Base-by-base conservation (phyloP, 2,113 vertebrate species). In the Sisor rabdophorus region DNA sequence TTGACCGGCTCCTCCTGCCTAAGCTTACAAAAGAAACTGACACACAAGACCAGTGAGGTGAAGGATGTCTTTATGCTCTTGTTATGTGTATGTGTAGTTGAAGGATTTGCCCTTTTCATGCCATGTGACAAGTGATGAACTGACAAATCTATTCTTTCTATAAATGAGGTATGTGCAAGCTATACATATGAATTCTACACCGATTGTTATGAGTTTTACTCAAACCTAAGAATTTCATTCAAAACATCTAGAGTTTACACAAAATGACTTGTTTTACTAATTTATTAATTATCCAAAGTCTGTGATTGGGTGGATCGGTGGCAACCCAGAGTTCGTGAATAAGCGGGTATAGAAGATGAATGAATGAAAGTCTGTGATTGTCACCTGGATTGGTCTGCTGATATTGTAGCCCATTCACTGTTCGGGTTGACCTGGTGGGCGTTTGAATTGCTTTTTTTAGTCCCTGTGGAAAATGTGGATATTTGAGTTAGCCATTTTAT, bases 21-120 rank as follows among this genome's bases (percentile, higher is more conserved):
- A 67, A 75, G 54, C 72, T 64, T 40, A 82, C 75, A 81, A 82
- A 85, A 60, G 55, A 76, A 61, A 68, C 76, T 81, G 81, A 80
- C 80, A 81, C 55, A 73, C 48, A 54, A 72, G 59, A 28, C 19
- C 13, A 1, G 61, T n/a, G 32, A 80, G 48, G 61, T 74, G 53
- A 71, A 75, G 55, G 69, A 44, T 59, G 32, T 47, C 24, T 58
- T 28, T 63, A 60, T 53, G 52, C 8, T 59, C 58, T 52, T 17
- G 17, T 84, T 82, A 78, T 82, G 77, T 79, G 60, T 69, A 7
- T 28, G 36, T 40, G 40, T 30, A 15, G 55, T 28, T 40, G 28
- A 75, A 55, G 50, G 32, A 67, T 55, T 65, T 75, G 73, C 73
- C 73, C 73, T 75, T 75, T 75, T 56, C 50, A 75, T 20, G 40